phyloP scores from a whole-genome alignment of 2,113 vertebrate species.

The Rhinolophus ferrumequinum region DNA sequence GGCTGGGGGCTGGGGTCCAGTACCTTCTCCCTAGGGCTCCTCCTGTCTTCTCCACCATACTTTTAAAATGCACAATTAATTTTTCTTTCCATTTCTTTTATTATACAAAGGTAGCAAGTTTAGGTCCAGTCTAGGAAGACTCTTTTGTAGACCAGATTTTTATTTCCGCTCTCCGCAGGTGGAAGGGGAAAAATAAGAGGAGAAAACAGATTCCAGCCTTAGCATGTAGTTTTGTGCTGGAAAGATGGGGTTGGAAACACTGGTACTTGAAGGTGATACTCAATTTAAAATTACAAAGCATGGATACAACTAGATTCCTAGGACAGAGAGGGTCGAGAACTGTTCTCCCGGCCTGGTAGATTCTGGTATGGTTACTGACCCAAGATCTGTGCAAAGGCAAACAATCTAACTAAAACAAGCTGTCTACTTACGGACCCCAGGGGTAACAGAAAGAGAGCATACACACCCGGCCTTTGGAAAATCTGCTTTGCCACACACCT shows the following conservation, averaged over 20 bases:
- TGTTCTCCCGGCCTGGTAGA: background rate
- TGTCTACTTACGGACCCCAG: background rate
- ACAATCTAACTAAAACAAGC: background rate
- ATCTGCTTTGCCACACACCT: background rate
- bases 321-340: background rate
- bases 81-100: constrained; percentile 36
- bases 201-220: background rate
- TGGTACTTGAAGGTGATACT: background rate
- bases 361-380: background rate
- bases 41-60: background rate
- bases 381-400: background rate
- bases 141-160: background rate
- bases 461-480: background rate
- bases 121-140: background rate
- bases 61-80: constrained; percentile 35
- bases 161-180: background rate
- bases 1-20: background rate
- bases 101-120: background rate
- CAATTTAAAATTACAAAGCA: background rate
- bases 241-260: background rate
- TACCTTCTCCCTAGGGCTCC: background rate
- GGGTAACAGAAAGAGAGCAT: background rate
- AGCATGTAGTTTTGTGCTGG: background rate
- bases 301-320: background rate
- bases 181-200: background rate